phyloP scores from a whole-genome alignment of 2,797 vertebrate genomes.

The Sebastes alutus region DNA sequence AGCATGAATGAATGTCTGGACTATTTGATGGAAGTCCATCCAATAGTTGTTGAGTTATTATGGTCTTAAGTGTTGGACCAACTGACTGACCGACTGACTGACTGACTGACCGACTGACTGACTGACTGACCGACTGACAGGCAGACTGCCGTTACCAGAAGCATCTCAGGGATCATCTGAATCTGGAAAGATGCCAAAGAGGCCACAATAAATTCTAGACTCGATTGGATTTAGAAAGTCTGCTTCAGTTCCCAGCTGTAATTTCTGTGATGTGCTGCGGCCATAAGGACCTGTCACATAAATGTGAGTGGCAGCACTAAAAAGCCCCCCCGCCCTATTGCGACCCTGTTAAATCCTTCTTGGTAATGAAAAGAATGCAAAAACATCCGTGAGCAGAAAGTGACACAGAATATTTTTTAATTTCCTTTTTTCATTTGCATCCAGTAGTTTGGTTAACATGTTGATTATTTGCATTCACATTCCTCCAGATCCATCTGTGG shows the following conservation, averaged over 20 bases:
- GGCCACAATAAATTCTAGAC: not conserved
- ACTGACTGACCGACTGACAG: not conserved
- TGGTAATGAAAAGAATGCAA: not conserved
- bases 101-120: not conserved
- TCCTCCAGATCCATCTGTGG: not conserved
- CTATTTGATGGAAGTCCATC: not conserved
- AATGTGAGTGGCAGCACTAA: conserved; percentile 34
- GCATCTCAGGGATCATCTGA: not conserved
- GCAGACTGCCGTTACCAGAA: not conserved
- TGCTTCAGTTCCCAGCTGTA: not conserved
- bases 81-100: not conserved
- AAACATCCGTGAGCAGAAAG: not conserved
- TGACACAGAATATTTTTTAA: not conserved
- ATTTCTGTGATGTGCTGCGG: conserved; percentile 15
- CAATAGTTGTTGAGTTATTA: not conserved
- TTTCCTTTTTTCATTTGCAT: not conserved
- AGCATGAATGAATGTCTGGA: not conserved
- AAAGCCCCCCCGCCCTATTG: conserved; percentile 17
- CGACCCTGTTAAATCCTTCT: conserved; percentile 19
- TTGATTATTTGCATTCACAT: not conserved
- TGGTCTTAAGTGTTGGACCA: not conserved
- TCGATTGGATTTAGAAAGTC: conserved; percentile 15
- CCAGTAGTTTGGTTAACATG: not conserved
- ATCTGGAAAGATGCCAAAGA: not conserved
- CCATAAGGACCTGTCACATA: conserved; percentile 44